Conservation (phyloP, 2,113 vertebrate genomes). For the Otocyon megalotis region DNA sequence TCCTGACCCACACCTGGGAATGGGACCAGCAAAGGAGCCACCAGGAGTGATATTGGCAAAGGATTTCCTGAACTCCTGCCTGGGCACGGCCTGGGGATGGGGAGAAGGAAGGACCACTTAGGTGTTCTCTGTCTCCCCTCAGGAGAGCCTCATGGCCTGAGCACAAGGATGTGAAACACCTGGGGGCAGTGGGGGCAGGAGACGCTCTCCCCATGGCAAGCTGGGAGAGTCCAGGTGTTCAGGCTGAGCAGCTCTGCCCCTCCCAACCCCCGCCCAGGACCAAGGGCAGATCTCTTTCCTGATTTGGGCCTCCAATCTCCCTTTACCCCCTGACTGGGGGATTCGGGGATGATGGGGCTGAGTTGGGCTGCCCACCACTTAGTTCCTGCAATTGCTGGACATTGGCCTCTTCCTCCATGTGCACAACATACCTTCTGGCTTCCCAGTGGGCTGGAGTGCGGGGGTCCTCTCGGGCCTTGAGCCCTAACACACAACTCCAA, state of each 20-base stretch:
- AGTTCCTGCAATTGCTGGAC: background rate
- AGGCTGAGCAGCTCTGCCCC: background rate
- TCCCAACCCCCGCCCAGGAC: fast-evolving
- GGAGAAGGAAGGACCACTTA: fast-evolving
- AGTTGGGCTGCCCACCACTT: background rate
- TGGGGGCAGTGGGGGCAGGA: no score
- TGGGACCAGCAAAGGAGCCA: background rate
- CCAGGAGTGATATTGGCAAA: background rate
- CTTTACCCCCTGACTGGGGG: fast-evolving
- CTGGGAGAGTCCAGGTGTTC: background rate
- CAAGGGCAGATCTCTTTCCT: no score
- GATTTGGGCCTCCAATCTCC: background rate
- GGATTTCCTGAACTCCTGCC: background rate
- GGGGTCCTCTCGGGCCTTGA: slow-evolving; percentile 59
- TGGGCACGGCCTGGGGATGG: fast-evolving
- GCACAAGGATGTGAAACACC: background rate
- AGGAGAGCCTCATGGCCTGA: background rate
- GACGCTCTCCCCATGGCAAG: background rate
- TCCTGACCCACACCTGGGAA: background rate
- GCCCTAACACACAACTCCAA: background rate
- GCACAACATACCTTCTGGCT: no score
- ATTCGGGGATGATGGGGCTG: background rate
- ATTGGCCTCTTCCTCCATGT: fast-evolving
- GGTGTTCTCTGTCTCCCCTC: background rate
- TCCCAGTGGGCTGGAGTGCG: slow-evolving; percentile 35